A percentile compares a stretch with the other conserved stretches of the same genome.
Conservation (phyloP, 2,888 invertebrate species). For the Ormyrus nitidulus region DNA sequence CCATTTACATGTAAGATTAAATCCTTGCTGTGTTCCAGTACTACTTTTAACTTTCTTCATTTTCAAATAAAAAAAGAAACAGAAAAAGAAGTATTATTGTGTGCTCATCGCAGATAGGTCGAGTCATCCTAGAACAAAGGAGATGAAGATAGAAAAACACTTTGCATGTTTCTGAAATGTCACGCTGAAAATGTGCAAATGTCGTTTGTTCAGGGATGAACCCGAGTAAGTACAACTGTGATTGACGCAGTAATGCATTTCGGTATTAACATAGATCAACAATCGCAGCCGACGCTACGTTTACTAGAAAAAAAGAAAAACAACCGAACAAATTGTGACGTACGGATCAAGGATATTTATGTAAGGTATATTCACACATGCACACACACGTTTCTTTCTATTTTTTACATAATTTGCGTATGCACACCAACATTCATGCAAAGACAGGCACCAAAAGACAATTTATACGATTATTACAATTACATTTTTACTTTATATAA, state of each 20-base stretch:
- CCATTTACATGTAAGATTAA: slow-evolving; percentile 53
- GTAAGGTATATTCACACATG: slow-evolving; percentile 4
- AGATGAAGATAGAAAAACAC: neutral
- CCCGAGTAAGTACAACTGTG: slow-evolving; percentile 9
- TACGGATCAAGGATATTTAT: slow-evolving; percentile 27
- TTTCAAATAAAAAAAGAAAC: slow-evolving; percentile 29
- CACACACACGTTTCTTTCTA: slow-evolving; percentile 16
- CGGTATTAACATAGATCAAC: slow-evolving; percentile 7
- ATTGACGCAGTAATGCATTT: neutral
- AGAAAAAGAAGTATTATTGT: slow-evolving; percentile 8
- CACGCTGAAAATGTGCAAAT: slow-evolving; percentile 7
- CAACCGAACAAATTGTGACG: slow-evolving; percentile 17
- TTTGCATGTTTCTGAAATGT: neutral
- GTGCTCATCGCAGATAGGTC: neutral
- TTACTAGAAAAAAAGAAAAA: slow-evolving; percentile 8
- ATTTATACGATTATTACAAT: slow-evolving; percentile 35
- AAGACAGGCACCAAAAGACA: slow-evolving; percentile 38
- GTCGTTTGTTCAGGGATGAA: slow-evolving; percentile 28
- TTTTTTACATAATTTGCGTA: slow-evolving; percentile 21
- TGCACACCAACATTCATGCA: slow-evolving; percentile 24
- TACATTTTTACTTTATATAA: slow-evolving; percentile 28
- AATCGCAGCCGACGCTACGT: slow-evolving; percentile 17
- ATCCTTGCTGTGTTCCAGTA: slow-evolving; percentile 39
- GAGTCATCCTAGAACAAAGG: slow-evolving; percentile 20
- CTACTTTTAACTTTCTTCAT: slow-evolving; percentile 17